A percentile compares a stretch with the other conserved stretches of the same genome.
These are phyloP conservation scores for Gila robusta DNA, from an alignment of 2,797 vertebrate genomes.

Conservation along the genomic window DNA sequence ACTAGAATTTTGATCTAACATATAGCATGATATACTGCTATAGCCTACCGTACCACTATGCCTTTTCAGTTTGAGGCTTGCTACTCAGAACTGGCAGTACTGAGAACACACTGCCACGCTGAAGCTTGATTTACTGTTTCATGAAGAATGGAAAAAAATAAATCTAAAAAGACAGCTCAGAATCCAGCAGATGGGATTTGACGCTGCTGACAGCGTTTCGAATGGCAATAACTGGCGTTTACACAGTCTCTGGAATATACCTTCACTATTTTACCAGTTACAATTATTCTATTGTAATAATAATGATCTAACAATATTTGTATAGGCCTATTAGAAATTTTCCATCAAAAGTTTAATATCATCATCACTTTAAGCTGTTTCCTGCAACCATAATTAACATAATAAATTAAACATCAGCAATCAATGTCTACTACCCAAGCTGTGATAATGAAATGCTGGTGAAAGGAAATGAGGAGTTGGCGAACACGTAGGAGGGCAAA, in stretches of 20 bases:
- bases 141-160: background rate
- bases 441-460: background rate
- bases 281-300: background rate
- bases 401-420: background rate
- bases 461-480: conserved; percentile 5
- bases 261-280: background rate
- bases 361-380: background rate
- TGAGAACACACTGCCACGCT: background rate
- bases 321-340: background rate
- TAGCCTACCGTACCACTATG: background rate
- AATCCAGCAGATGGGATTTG: conserved; percentile 30
- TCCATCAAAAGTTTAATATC: background rate
- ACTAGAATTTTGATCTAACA: background rate
- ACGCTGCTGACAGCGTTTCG: conserved; percentile 23
- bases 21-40: background rate
- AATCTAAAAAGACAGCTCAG: conserved; percentile 1
- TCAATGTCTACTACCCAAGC: background rate
- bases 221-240: background rate
- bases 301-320: background rate
- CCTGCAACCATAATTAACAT: background rate
- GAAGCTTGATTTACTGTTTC: background rate
- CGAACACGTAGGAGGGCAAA: background rate
- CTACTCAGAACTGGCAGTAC: background rate
- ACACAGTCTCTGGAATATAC: background rate
- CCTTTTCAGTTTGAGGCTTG: conserved; percentile 12